Evolutionary conservation across 2,797 vertebrate species (phyloP).

Genomic region (Emydoidea blandingii): DNA sequence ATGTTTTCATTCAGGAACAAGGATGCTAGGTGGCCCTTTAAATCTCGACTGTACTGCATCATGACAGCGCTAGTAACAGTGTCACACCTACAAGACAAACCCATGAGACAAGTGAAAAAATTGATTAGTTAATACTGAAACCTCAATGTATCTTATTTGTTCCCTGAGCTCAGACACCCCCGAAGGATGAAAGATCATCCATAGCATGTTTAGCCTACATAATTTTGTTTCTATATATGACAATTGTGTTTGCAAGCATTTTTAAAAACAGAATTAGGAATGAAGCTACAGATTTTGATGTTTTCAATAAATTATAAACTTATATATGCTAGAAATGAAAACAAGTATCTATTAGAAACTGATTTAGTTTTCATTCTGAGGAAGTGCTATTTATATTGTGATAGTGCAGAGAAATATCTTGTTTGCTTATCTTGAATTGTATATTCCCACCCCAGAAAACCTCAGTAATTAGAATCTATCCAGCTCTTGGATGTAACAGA

Average conservation of each 20-base stretch:
- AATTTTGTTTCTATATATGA: not conserved
- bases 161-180: not conserved
- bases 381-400: not conserved
- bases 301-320: not conserved
- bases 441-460: not conserved
- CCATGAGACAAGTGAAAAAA: not conserved
- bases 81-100: constrained; percentile 87
- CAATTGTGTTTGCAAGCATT: not conserved
- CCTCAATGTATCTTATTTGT: not conserved
- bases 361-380: not conserved
- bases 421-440: not conserved
- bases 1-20: constrained; percentile 98
- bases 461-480: not conserved
- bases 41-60: constrained; percentile 99
- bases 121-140: not conserved
- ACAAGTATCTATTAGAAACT: not conserved
- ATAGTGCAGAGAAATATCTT: not conserved
- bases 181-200: not conserved
- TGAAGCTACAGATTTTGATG: not conserved
- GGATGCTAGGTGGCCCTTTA: constrained; percentile 97
- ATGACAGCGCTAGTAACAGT: constrained; percentile 97
- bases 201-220: not conserved
- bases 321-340: too few species aligned
- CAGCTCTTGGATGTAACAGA: not conserved
- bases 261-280: not conserved